phyloP scores from a whole-genome alignment of 2,113 vertebrate species.

The Irena cyanogastra region DNA sequence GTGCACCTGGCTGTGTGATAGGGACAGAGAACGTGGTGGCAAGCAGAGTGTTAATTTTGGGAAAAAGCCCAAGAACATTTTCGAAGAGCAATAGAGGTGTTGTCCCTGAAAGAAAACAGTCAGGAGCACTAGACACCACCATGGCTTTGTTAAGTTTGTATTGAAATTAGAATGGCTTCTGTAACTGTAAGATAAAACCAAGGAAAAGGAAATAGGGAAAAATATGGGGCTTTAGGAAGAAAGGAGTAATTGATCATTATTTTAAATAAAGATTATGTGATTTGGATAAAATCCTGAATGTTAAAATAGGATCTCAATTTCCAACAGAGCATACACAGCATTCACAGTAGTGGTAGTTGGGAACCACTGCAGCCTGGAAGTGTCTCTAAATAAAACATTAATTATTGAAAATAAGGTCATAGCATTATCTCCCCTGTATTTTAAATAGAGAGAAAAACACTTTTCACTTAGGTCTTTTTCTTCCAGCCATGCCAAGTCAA shows the following conservation, averaged over 20 bases:
- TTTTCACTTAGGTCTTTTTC: neutral
- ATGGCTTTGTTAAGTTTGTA: neutral
- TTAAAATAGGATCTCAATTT: neutral
- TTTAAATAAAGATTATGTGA: neutral
- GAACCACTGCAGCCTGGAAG: neutral
- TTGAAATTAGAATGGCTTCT: neutral
- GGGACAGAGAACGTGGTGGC: neutral
- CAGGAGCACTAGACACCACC: neutral
- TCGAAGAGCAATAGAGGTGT: neutral
- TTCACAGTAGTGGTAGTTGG: neutral
- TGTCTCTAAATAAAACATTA: neutral
- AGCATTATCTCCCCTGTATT: neutral
- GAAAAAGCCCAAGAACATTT: neutral
- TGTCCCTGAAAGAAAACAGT: neutral
- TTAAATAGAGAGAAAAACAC: neutral
- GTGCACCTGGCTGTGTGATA: accelerated
- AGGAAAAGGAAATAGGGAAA: neutral
- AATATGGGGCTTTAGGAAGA: neutral
- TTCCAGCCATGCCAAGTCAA: neutral
- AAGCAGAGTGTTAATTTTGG: neutral
- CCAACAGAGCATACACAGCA: neutral
- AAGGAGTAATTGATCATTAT: neutral
- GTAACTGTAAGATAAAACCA: neutral
- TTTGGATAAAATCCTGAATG: neutral
- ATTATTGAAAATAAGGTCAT: neutral